phyloP scores from a whole-genome alignment of 2,888 invertebrate genomes.

The Ichneumoninae sp. region DNA sequence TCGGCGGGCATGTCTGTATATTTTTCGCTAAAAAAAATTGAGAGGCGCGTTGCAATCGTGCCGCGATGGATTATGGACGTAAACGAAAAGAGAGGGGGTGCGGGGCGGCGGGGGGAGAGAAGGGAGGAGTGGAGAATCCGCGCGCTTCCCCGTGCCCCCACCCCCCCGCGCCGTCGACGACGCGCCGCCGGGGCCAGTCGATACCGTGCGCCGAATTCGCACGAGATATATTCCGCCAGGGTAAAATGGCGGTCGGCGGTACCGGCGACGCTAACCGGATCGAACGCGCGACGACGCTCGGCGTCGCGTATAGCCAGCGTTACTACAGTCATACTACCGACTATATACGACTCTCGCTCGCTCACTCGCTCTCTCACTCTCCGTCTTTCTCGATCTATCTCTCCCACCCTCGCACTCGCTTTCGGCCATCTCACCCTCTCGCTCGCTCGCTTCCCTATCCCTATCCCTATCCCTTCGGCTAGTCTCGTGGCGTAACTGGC shows the following conservation, averaged over 20 bases:
- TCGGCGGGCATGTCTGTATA: background rate
- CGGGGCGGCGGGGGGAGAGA: conserved; percentile 26
- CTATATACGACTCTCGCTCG: conserved; percentile 13
- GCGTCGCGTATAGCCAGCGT: conserved; percentile 44
- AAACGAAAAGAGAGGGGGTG: conserved; percentile 56
- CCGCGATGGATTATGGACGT: conserved; percentile 58
- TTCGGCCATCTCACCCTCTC: conserved; percentile 47
- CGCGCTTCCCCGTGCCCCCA: conserved; percentile 72
- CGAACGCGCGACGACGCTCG: conserved; percentile 58
- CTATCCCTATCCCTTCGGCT: conserved; percentile 65
- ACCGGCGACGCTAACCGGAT: conserved; percentile 63
- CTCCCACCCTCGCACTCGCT: conserved; percentile 57
- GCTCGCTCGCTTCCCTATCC: conserved; percentile 47
- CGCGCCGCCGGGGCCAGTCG: conserved; percentile 75
- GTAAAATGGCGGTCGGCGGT: conserved; percentile 79
- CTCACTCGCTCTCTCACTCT: background rate
- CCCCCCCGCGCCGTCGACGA: conserved; percentile 57
- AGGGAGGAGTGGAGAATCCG: conserved; percentile 54
- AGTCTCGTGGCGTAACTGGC: conserved; percentile 68
- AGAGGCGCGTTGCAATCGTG: conserved; percentile 53
- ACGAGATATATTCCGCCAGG: conserved; percentile 76
- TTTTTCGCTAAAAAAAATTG: conserved; percentile 31
- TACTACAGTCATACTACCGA: conserved; percentile 40
- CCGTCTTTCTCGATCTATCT: too few relatives aligned
- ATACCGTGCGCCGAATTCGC: conserved; percentile 80